Evolutionary conservation across 2,888 invertebrate genomes (phyloP).

Genomic region (Synanthedon myopaeformis): DNA sequence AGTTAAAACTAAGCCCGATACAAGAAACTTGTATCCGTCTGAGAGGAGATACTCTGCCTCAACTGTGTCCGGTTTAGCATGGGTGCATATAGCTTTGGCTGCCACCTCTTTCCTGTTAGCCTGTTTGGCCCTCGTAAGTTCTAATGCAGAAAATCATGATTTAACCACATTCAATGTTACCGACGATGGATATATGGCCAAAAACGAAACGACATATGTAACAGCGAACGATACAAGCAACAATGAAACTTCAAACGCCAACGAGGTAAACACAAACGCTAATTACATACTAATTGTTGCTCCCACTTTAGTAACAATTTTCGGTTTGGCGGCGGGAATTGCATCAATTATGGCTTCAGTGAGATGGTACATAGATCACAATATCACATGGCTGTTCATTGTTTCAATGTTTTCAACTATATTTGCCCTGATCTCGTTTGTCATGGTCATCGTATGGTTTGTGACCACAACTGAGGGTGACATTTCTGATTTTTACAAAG

Average conservation of each 20-base stretch:
- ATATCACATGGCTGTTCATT: constrained; percentile 73
- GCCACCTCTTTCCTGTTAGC: constrained; percentile 70
- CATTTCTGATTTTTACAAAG: constrained; percentile 50
- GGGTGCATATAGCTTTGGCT: constrained; percentile 73
- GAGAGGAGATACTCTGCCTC: constrained; percentile 77
- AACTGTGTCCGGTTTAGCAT: constrained; percentile 73
- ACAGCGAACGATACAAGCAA: constrained; percentile 8
- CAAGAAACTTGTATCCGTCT: constrained; percentile 72
- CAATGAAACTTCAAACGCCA: constrained; percentile 11
- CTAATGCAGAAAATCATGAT: constrained; percentile 17
- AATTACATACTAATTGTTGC: constrained; percentile 53
- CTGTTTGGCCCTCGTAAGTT: constrained; percentile 57
- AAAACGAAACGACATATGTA: constrained; percentile 7
- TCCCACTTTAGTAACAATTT: constrained; percentile 61
- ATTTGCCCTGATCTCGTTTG: constrained; percentile 52
- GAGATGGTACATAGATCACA: constrained; percentile 75
- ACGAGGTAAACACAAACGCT: constrained; percentile 11
- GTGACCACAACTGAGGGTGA: constrained; percentile 43
- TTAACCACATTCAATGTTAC: constrained; percentile 9
- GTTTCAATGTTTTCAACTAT: constrained; percentile 66
- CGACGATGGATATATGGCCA: constrained; percentile 10
- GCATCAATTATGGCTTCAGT: constrained; percentile 73
- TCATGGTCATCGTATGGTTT: constrained; percentile 53
- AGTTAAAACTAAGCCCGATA: constrained; percentile 73
- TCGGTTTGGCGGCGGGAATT: constrained; percentile 61